phyloP scores from a whole-genome alignment of 2,797 vertebrate genomes.

The Gobio occitaniae region DNA sequence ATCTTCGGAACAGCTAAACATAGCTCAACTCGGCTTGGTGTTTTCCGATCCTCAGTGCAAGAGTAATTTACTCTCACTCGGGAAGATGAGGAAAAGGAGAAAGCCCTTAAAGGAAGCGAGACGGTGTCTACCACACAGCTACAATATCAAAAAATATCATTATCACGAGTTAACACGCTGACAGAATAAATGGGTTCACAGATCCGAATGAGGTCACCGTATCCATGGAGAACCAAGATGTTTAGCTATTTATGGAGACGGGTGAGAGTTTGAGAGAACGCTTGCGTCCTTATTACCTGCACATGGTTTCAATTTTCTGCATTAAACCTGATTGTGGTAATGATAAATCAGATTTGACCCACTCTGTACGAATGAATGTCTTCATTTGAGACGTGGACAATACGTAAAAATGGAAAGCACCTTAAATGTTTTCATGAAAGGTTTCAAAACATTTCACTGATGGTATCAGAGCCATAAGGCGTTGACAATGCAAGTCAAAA shows the following conservation, averaged over 20 bases:
- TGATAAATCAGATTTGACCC: neutral
- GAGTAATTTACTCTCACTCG: neutral
- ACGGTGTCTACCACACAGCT: neutral
- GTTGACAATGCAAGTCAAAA: constrained; percentile 26
- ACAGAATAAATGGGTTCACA: constrained; percentile 25
- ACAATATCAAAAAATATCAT: constrained; percentile 21
- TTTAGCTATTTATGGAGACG: constrained; percentile 35
- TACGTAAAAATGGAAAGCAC: neutral
- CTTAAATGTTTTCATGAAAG: neutral
- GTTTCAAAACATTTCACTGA: neutral
- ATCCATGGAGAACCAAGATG: constrained; percentile 38
- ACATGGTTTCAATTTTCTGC: constrained; percentile 4
- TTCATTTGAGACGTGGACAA: neutral
- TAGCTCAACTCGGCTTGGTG: neutral
- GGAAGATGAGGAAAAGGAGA: constrained; percentile 11
- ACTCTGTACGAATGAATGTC: neutral
- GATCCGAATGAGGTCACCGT: constrained; percentile 43
- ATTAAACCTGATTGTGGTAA: neutral
- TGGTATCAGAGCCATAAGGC: constrained; percentile 15
- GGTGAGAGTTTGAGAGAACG: constrained; percentile 13
- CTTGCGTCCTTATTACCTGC: constrained; percentile 4
- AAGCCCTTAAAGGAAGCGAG: constrained; percentile 15
- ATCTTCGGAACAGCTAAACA: constrained; percentile 5
- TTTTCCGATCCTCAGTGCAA: constrained; percentile 14
- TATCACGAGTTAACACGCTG: neutral